Percentiles rank a stretch among this genome's conserved stretches.
These are phyloP conservation scores for Cuniculus paca DNA, from an alignment of 2,797 vertebrate genomes.

Conservation along the genomic window DNA sequence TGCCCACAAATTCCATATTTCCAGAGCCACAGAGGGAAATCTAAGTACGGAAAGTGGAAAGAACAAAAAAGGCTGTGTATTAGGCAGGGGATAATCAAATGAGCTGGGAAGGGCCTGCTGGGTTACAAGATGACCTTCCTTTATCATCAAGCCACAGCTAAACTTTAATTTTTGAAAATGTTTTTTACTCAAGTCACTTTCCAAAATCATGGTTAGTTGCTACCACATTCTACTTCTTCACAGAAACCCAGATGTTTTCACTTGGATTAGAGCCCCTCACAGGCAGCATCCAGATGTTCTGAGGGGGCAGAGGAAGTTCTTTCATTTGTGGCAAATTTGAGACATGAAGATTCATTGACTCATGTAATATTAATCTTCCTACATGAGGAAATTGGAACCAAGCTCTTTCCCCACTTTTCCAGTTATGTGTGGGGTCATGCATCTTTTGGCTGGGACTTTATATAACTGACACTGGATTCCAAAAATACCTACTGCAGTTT, in stretches of 20 bases:
- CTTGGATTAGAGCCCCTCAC: slow-evolving; percentile 67
- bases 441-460: slow-evolving; percentile 81
- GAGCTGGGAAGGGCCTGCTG: slow-evolving; percentile 61
- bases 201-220: slow-evolving; percentile 69
- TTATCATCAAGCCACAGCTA: slow-evolving; percentile 33
- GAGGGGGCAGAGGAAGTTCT: slow-evolving; percentile 87
- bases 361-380: slow-evolving; percentile 87
- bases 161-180: not conserved
- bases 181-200: slow-evolving; percentile 70
- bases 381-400: slow-evolving; percentile 83
- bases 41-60: slow-evolving; percentile 35
- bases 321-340: slow-evolving; percentile 85
- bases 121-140: not conserved
- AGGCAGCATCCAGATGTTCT: slow-evolving; percentile 88
- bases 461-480: slow-evolving; percentile 82
- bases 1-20: slow-evolving; percentile 64
- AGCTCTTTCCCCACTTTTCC: slow-evolving; percentile 81
- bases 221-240: slow-evolving; percentile 21
- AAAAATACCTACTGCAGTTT: slow-evolving; percentile 80
- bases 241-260: slow-evolving; percentile 75
- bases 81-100: not conserved
- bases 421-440: slow-evolving; percentile 80
- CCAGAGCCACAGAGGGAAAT: slow-evolving; percentile 25
- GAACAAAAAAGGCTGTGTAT: slow-evolving; percentile 50
- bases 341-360: slow-evolving; percentile 84